Conservation (phyloP, 2,888 invertebrate genomes). For the Patella ulyssiponensis region DNA sequence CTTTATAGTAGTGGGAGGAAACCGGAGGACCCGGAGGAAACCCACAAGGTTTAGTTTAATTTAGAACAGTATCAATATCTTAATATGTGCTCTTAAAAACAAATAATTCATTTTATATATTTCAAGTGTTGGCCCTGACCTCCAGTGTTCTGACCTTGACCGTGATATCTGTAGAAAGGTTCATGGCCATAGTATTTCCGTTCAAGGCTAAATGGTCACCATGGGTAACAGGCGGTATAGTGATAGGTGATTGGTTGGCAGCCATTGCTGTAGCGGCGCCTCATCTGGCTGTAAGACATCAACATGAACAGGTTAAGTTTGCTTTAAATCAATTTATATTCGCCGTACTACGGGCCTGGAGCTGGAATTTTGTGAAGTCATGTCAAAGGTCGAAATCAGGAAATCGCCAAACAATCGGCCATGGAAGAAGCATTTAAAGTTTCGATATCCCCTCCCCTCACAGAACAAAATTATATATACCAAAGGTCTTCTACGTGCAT, state of each 20-base stretch:
- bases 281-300: constrained; percentile 49
- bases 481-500: no score
- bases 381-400: neutral
- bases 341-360: neutral
- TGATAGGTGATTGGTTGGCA: constrained; percentile 49
- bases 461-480: no score
- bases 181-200: constrained; percentile 64
- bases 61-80: no score
- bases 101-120: neutral
- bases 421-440: no score
- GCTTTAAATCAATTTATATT: neutral
- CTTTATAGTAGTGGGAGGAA: no score
- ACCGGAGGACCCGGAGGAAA: no score
- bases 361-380: neutral
- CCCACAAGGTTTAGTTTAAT: no score
- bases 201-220: constrained; percentile 50
- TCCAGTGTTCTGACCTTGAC: constrained; percentile 62
- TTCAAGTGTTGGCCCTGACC: constrained; percentile 58
- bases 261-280: constrained; percentile 55
- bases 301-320: constrained; percentile 34
- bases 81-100: no score
- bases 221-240: constrained; percentile 35
- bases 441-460: no score
- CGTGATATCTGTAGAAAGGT: constrained; percentile 62
- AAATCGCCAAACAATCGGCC: neutral